Evolutionary conservation across 1,140 invertebrate species (phyloP), one percentile per base, ranked within the genome.

Genomic region (Druon quercuslanigerum): DNA sequence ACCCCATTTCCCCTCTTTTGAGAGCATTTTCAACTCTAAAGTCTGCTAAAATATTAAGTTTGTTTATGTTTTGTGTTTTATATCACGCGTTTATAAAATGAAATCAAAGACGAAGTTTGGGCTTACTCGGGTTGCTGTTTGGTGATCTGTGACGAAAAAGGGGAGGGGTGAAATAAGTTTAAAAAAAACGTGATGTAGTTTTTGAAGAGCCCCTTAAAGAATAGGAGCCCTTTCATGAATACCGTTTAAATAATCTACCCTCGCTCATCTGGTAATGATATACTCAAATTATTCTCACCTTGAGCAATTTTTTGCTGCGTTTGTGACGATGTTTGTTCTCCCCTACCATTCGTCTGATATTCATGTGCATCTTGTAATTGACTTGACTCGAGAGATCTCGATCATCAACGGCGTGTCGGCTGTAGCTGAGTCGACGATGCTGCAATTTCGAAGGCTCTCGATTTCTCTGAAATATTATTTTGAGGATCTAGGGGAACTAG

Each of bases 321-420:
- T 96, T 96, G 84, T 96, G 94, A 81, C 95, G 94, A 91, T 96
- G 95, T 87, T 96, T 95, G 81, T 95, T 94, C 88, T 98, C 96
- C 74, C 94, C 95, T 50, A 97, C 95, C 90, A 97, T 93, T 19
- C 96, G 93, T 66, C 97, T 93, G 85, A 98, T 97, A 87, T 98
- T 97, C 94, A 97, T 95, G 90, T 97, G 96, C 91, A 96, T 96
- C 88, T 95, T 95, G 90, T 98, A 98, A 91, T 97, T 97, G 85
- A 98, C 96, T 91, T 94, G 92, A 25, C 95, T 97, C 52, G 95
- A 95, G 79, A 98, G 92, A 90, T 98, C 97, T 57, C 95, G 93
- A 88, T 98, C 97, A 87, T 97, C 95, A 56, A 98, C 96, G 72
- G 97, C 96, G 89, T 97, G 96, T 77, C 97, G 93, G 87, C 96